Conservation (phyloP, 1,140 invertebrate genomes). For the Lerema accius region DNA sequence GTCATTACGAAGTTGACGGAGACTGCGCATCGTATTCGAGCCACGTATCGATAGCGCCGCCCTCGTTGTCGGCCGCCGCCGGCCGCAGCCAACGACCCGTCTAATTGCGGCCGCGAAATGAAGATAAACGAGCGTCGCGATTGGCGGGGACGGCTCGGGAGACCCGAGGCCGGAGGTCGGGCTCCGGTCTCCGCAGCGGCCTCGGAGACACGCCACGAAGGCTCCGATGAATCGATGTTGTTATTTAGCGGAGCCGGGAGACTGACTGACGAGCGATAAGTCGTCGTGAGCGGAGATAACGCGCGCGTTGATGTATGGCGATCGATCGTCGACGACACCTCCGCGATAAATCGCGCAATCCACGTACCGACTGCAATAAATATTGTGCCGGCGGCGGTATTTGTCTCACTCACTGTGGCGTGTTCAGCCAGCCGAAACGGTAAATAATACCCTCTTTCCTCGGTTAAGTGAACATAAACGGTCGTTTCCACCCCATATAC, state of each 20-base stretch:
- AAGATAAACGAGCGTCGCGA: slow-evolving; percentile 83
- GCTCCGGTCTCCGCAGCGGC: slow-evolving; percentile 55
- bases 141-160: slow-evolving; percentile 70
- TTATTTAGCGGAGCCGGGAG: slow-evolving; percentile 56
- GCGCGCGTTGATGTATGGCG: slow-evolving; percentile 76
- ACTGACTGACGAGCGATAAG: slow-evolving; percentile 73
- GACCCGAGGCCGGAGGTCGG: slow-evolving; percentile 48
- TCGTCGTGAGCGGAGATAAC: slow-evolving; percentile 76
- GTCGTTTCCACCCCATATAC: slow-evolving; percentile 82
- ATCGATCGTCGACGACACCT: slow-evolving; percentile 80
- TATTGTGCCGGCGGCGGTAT: slow-evolving; percentile 75
- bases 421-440: slow-evolving; percentile 77
- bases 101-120: slow-evolving; percentile 86
- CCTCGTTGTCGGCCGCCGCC: slow-evolving; percentile 52
- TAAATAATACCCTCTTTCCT: slow-evolving; percentile 82
- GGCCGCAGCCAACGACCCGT: slow-evolving; percentile 84
- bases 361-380: slow-evolving; percentile 79
- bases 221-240: slow-evolving; percentile 54
- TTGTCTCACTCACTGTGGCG: slow-evolving; percentile 80
- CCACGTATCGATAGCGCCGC: slow-evolving; percentile 68
- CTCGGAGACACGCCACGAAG: slow-evolving; percentile 40
- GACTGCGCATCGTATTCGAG: slow-evolving; percentile 66
- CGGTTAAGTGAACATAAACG: slow-evolving; percentile 82
- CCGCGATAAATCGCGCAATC: slow-evolving; percentile 80
- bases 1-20: slow-evolving; percentile 81